Evolutionary conservation across 2,888 invertebrate genomes (phyloP), one percentile per base, ranked within the genome.

Genomic region (Trissoscelio sp.): DNA sequence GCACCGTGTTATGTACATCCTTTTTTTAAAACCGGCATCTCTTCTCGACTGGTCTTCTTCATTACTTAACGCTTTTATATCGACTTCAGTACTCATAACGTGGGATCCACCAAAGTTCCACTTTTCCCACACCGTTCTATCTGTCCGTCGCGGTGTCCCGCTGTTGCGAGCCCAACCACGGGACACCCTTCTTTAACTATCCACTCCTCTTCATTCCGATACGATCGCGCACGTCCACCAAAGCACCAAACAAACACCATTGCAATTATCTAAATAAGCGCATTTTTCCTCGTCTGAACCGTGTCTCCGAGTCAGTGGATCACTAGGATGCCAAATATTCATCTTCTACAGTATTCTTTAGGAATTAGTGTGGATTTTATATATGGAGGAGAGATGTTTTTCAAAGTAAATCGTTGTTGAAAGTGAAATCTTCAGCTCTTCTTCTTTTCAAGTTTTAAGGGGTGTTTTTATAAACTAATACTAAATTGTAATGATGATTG

Each of bases 191-290:
- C 74, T 80, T 48, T 74, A 53, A 74, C 69, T 80, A 70, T 74
- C 78, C 81, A 82, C 81, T 82, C 78, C 81, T 78, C 81, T 78
- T 79, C 79, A 79, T 79, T 81, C 81, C 81, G 81, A 78, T 81
- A 81, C 78, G 81, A 73, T 78, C 81, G 79, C 79, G 81, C 81
- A 78, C 81, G 81, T 81, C 81, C 78, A 82, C 81, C 81, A 66
- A 79, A 67, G 81, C 81, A 79, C 78, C 73, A 74, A 74, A 80
- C 78, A 69, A 77, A 78, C 78, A 79, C 81, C 74, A 82, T 78
- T 73, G 72, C 81, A 81, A 81, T 74, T 73, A 55, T 70, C 70
- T 67, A 58, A 67, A 44, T 48, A 39, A 57, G 3, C 70, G 62
- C 48, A 64, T n/a, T 64, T 57, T 70, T 48, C 57, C 51, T 64